Evolutionary conservation across 2,113 vertebrate species (phyloP), one percentile per base, ranked within the genome.

Genomic region (Perognathus longimembris): DNA sequence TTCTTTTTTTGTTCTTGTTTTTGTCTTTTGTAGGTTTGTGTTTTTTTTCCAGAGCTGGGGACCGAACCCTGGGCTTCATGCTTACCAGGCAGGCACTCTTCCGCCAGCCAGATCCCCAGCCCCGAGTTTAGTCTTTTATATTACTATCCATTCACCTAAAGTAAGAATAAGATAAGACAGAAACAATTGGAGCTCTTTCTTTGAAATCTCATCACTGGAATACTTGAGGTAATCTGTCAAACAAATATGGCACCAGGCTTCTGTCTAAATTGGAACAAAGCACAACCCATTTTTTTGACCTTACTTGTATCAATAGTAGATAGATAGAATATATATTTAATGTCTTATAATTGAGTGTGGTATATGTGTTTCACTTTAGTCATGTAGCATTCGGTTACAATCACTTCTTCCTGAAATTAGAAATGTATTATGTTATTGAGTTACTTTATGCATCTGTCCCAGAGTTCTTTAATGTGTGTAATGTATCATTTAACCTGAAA

Each of bases 171-270:
- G 0, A 73, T 79, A 45, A 45, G 45, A 66, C 17, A 5, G 34
- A 84, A 85, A 70, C 77, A 61, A 89, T 21, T 89, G 26, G 67
- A 77, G 59, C 57, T 80, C 20, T 67, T 90, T 63, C 26, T 94
- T 80, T 81, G 67, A 90, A 75, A 69, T 80, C 7, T 74, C 6
- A 38, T 80, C 87, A 74, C 5, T 36, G 6, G 14, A 36, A 45
- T 9, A 6, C 30, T 89, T 79, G 36, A 73, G 71, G 18, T 12
- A 79, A 61, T 80, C 38, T 3, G 66, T 74, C 32, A 59, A 59
- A 36, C 24, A 80, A 85, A 28, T n/a, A n/a, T n/a, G 11, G 10
- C 15, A 80, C 73, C 45, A 90, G 85, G 5, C 9, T 66, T 38
- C 61, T 76, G 12, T 38, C 7, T 90, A 50, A 81, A 28, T 7